These are phyloP conservation scores for Pollimyrus isidori DNA, from an alignment of 2,113 vertebrate genomes.

Conservation along the genomic window DNA sequence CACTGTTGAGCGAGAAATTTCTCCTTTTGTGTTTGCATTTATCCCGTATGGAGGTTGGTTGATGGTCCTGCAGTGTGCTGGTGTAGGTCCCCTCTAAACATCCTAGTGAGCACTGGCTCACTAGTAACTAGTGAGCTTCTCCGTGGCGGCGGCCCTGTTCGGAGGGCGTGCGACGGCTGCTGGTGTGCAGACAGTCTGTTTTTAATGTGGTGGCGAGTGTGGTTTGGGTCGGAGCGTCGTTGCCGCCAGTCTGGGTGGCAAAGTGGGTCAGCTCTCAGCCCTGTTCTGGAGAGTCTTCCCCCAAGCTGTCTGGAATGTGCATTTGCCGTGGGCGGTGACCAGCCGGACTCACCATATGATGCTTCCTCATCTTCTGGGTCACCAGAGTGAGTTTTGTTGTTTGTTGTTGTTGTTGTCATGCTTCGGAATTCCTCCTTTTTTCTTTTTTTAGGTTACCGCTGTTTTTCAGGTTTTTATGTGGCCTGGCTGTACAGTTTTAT, in stretches of 20 bases:
- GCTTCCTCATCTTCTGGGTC: neutral
- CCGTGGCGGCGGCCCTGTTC: neutral
- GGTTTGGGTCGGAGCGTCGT: neutral
- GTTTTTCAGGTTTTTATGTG: neutral
- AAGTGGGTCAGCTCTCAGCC: constrained; percentile 47
- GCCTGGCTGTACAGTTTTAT: neutral
- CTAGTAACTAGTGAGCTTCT: neutral
- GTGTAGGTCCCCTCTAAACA: neutral
- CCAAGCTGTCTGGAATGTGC: constrained; percentile 18
- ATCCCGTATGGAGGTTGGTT: neutral
- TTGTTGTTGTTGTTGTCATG: neutral
- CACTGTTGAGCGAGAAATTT: neutral
- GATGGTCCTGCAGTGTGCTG: neutral
- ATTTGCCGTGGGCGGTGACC: neutral
- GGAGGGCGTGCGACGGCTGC: neutral
- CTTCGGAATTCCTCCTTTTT: neutral
- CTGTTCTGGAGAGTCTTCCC: neutral
- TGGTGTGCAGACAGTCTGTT: neutral
- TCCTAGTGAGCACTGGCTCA: neutral
- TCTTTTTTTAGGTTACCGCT: neutral
- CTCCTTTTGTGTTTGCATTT: neutral
- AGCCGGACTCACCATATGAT: neutral
- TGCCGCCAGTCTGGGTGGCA: constrained; percentile 34
- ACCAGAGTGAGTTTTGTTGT: neutral
- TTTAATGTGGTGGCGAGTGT: neutral